These are phyloP conservation scores for Todiramphus chloris DNA, from an alignment of 2,113 vertebrate species.

Conservation along the genomic window DNA sequence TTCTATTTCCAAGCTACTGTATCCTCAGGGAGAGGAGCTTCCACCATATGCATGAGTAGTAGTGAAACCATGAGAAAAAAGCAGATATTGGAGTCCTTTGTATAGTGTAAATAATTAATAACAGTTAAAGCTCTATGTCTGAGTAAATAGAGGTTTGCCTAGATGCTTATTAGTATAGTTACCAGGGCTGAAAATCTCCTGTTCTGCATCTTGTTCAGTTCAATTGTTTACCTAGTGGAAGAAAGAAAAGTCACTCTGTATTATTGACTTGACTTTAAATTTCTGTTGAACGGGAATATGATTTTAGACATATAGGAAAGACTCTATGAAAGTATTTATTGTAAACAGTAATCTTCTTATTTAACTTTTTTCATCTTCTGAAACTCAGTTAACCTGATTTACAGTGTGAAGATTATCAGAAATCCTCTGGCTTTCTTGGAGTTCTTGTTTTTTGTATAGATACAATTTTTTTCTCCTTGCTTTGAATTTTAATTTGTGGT, in stretches of 20 bases:
- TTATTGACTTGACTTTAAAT: not conserved
- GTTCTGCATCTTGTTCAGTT: not conserved
- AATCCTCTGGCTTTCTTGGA: constrained; percentile 57
- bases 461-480: not conserved
- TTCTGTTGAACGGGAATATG: not conserved
- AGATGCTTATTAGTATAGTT: not conserved
- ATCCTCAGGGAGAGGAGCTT: not conserved
- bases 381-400: constrained; percentile 57
- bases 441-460: constrained; percentile 29
- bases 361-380: not conserved
- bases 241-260: constrained; percentile 12
- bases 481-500: constrained; percentile 80
- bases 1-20: not conserved
- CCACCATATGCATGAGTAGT: not conserved
- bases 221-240: constrained; percentile 9
- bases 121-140: not conserved
- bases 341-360: not conserved
- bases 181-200: constrained; percentile 17
- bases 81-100: not conserved
- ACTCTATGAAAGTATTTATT: not conserved
- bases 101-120: constrained; percentile 4
- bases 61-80: not conserved
- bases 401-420: constrained; percentile 79
- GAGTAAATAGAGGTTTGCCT: not conserved
- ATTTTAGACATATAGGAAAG: not conserved